These are phyloP conservation scores for Corynorhinus townsendii DNA, from an alignment of 2,113 vertebrate genomes.

Conservation along the genomic window DNA sequence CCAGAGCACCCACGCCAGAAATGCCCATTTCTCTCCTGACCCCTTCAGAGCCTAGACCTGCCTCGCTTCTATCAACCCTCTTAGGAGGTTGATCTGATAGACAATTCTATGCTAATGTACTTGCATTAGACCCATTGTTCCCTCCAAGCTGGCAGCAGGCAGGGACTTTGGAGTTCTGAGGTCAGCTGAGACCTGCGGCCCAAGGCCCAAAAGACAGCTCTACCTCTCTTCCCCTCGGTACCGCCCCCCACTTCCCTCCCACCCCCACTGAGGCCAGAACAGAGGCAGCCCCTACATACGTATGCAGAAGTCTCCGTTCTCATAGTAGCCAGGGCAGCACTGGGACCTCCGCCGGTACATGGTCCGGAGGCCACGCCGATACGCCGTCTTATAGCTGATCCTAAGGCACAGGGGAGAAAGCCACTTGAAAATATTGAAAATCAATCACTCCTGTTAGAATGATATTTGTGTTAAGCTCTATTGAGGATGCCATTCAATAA, in stretches of 20 bases:
- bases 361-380: conserved; percentile 94
- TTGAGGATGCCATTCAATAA: conserved; percentile 76
- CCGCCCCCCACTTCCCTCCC: no score
- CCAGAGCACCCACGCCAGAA: neutral
- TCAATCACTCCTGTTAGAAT: conserved; percentile 74
- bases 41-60: neutral
- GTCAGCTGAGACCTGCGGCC: neutral
- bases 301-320: conserved; percentile 95
- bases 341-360: conserved; percentile 98
- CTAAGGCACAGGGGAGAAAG: conserved; percentile 83
- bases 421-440: conserved; percentile 73
- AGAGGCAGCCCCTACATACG: conserved; percentile 85
- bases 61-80: neutral
- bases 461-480: conserved; percentile 77
- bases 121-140: neutral
- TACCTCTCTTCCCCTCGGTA: accelerated
- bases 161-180: neutral
- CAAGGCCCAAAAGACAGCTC: neutral
- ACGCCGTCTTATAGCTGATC: conserved; percentile 99
- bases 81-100: neutral
- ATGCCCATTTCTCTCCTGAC: neutral
- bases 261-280: neutral
- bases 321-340: conserved; percentile 98
- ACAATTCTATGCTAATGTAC: neutral
- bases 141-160: neutral